Percentiles rank a stretch among this genome's conserved stretches.
phyloP scores from a whole-genome alignment of 1,140 invertebrate species.

The Diorhabda elongata region DNA sequence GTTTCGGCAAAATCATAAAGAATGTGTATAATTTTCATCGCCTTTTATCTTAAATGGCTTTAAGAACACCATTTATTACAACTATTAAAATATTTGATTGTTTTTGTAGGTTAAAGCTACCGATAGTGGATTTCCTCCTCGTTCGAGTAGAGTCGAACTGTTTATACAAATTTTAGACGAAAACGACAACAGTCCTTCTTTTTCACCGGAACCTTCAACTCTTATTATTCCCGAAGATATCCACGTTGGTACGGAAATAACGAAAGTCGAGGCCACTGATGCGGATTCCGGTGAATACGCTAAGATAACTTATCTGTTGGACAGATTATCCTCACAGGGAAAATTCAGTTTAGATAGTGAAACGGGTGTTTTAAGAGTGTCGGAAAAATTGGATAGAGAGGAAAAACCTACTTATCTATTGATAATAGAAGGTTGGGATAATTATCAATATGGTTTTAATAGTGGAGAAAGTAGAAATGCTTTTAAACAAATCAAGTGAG shows the following conservation, averaged over 20 bases:
- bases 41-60: no score
- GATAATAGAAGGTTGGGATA: constrained; percentile 91
- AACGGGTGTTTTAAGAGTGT: constrained; percentile 73
- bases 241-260: constrained; percentile 67
- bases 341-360: constrained; percentile 84
- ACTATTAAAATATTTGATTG: no score
- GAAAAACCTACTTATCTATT: constrained; percentile 69
- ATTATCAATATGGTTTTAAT: constrained; percentile 88
- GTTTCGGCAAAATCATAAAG: no score
- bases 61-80: no score
- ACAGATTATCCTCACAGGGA: constrained; percentile 77
- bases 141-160: constrained; percentile 64
- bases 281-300: constrained; percentile 85
- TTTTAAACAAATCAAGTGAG: constrained; percentile 85
- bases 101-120: constrained; percentile 60
- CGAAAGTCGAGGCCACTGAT: constrained; percentile 73
- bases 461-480: constrained; percentile 85
- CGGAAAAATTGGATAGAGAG: constrained; percentile 80
- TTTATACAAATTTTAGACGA: constrained; percentile 81
- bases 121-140: constrained; percentile 74
- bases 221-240: constrained; percentile 75
- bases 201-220: constrained; percentile 65
- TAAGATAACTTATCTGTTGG: constrained; percentile 84
- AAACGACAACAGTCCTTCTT: constrained; percentile 91
- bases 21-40: no score